Evolutionary conservation across 2,888 invertebrate genomes (phyloP).

Genomic region (Drosophila paranaensis): DNA sequence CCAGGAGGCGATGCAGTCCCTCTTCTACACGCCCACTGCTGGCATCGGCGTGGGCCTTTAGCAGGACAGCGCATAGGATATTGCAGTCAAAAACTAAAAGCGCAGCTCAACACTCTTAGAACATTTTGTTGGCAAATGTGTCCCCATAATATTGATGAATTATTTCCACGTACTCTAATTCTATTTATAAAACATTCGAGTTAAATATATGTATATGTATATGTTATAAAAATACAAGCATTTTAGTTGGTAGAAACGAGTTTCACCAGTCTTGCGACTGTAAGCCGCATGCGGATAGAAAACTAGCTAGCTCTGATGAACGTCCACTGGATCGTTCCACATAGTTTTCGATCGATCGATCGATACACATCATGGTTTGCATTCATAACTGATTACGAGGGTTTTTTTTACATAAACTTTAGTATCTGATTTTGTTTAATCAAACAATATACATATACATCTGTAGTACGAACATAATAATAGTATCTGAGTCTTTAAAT

Average conservation of each 20-base stretch:
- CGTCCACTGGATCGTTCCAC: no score
- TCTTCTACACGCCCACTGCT: slow-evolving; percentile 83
- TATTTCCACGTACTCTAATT: slow-evolving; percentile 24
- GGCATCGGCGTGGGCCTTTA: slow-evolving; percentile 37
- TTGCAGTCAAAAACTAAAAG: background rate
- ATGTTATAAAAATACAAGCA: background rate
- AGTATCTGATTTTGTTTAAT: no score
- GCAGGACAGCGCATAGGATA: background rate
- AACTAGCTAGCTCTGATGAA: no score
- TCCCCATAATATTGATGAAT: slow-evolving; percentile 32
- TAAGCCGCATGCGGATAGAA: no score
- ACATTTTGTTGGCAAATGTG: slow-evolving; percentile 61
- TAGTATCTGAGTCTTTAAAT: no score
- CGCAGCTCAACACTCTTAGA: slow-evolving; percentile 44
- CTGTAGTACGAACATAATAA: no score
- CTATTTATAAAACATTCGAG: slow-evolving; percentile 30
- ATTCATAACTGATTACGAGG: no score
- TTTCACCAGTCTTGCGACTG: no score
- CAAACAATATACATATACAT: no score
- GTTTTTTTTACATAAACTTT: no score
- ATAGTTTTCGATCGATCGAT: no score
- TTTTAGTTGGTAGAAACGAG: background rate
- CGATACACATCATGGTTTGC: no score
- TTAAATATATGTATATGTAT: background rate
- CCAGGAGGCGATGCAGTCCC: slow-evolving; percentile 94